Evolutionary conservation across 2,113 vertebrate genomes (phyloP).

Genomic region (Neolamprologus variostigma): DNA sequence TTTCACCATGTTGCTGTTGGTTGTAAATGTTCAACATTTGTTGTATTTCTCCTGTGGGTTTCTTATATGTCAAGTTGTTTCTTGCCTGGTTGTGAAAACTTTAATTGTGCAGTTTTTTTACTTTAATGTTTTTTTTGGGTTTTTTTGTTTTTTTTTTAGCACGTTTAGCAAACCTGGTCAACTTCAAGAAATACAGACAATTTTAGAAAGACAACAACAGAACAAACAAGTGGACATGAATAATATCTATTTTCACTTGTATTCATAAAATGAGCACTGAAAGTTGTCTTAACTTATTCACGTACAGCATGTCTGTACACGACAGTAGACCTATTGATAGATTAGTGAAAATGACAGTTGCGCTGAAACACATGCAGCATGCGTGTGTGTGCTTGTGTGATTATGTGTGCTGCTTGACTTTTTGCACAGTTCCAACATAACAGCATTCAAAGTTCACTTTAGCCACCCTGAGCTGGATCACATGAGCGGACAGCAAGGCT

Average conservation of each 20-base stretch:
- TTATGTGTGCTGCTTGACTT: neutral
- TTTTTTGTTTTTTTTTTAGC: accelerated
- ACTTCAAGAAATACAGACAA: neutral
- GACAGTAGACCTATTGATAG: accelerated
- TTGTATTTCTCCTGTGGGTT: neutral
- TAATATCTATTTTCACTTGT: neutral
- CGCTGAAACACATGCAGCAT: neutral
- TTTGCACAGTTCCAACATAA: slow-evolving; percentile 17
- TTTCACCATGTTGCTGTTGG: neutral
- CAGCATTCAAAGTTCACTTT: slow-evolving; percentile 39
- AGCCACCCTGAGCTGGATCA: neutral
- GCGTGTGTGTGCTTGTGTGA: neutral
- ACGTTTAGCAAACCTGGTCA: neutral
- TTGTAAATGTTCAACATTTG: neutral
- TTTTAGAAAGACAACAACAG: neutral
- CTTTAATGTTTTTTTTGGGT: neutral
- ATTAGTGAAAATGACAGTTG: neutral
- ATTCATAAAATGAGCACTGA: neutral
- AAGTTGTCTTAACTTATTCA: neutral
- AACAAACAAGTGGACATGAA: neutral
- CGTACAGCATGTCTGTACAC: neutral
- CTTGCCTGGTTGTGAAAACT: neutral
- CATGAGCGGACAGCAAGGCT: neutral
- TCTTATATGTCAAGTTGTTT: neutral
- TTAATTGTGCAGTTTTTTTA: neutral